Conservation (phyloP, 1,140 invertebrate genomes). For the Drosophila lacertosa region DNA sequence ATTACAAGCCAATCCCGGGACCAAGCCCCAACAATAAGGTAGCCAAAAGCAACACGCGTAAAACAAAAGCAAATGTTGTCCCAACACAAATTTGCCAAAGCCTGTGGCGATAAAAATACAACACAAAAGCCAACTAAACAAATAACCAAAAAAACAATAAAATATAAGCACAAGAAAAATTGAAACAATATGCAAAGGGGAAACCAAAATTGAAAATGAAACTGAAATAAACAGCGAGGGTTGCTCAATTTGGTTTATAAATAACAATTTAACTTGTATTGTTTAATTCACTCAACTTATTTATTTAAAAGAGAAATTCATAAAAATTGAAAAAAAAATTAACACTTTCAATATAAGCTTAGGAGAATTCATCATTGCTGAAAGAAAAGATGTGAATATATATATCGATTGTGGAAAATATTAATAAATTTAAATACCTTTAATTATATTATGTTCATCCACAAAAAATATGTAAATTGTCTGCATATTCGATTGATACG, state of each 20-base stretch:
- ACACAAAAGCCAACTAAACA: constrained; percentile 4
- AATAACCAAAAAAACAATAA: constrained; percentile 4
- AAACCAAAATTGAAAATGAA: constrained; percentile 4
- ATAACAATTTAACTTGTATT: no score
- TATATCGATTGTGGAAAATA: no score
- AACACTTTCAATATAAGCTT: no score
- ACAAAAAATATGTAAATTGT: no score
- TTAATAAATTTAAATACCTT: no score
- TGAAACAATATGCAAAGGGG: constrained; percentile 19
- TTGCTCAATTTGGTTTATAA: no score
- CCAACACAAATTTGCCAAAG: constrained; percentile 31
- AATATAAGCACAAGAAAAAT: constrained; percentile 4
- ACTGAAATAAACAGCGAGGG: not conserved
- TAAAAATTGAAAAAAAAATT: no score
- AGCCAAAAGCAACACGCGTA: constrained; percentile 21
- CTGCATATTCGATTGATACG: no score
- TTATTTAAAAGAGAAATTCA: not conserved
- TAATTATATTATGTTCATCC: no score
- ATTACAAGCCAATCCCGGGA: constrained; percentile 11
- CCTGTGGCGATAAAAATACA: constrained; percentile 9
- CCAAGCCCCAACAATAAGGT: constrained; percentile 12
- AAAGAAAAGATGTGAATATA: no score
- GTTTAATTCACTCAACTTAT: no score
- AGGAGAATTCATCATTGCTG: no score
- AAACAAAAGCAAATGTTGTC: constrained; percentile 32